Evolutionary conservation across 2,888 invertebrate genomes (phyloP), one percentile per base, ranked within the genome.

Genomic region (Cremastinae sp.): DNA sequence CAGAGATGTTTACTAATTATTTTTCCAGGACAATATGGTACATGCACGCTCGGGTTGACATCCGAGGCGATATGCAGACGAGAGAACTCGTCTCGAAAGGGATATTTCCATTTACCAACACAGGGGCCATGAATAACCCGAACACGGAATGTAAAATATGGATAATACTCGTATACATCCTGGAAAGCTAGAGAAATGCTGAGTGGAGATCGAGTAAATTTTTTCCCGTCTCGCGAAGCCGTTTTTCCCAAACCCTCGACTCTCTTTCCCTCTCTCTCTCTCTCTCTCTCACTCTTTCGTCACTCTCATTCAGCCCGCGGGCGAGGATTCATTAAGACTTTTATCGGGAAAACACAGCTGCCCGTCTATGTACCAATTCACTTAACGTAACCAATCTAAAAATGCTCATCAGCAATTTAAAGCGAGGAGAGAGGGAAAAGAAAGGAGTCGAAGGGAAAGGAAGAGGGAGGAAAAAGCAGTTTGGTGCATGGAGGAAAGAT

Each of bases 351-450:
- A 88, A 88, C 87, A 88, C 88, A 86, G 79, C 80, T 81, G 76
- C 85, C 83, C 83, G 85, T 82, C 85, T 84, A 87, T 88, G 87
- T 88, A 88, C 86, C 89, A 89, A 89, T 89, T 86, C 88, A 89
- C 88, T 89, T 88, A 89, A 88, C 85, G 86, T 85, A 85, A 86
- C 88, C 88, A 87, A 88, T 89, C 86, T 88, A 86, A 88, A 89
- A 88, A 88, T 88, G 86, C 89, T 89, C 89, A 89, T 89, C 89
- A 88, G 89, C 89, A 89, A 89, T 89, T 89, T 89, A 89, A 89
- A 89, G 81, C 86, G 85, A 83, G 82, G 69, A 69, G 73, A 65
- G 69, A 45, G 78, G 75, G 80, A 78, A 73, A 79, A 72, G 61
- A 61, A 58, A 75, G 56, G 45, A 56, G 65, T 28, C n/a, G n/a